Conservation (phyloP, 2,113 vertebrate genomes). For the Centropus bengalensis region DNA sequence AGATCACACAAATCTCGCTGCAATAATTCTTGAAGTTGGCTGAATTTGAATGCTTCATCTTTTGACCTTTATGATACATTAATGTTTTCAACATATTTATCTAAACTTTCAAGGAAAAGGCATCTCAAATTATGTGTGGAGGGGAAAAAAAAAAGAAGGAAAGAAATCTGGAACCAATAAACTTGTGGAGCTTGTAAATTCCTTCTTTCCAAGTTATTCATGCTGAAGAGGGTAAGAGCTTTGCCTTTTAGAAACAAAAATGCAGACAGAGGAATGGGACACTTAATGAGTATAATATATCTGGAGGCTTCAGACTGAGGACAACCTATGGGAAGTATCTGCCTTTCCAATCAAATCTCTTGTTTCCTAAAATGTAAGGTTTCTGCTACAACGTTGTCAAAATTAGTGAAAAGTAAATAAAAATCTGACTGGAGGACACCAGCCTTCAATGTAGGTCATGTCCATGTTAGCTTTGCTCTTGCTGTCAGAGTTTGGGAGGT, state of each 20-base stretch:
- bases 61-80: constrained; percentile 41
- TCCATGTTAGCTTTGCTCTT: neutral
- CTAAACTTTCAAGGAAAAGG: constrained; percentile 54
- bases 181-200: constrained; percentile 69
- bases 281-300: constrained; percentile 53
- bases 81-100: constrained; percentile 56
- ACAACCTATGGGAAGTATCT: neutral
- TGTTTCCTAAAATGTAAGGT: neutral
- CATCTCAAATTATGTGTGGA: constrained; percentile 44
- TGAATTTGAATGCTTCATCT: constrained; percentile 1
- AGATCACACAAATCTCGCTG: neutral
- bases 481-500: neutral
- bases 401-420: neutral
- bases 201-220: constrained; percentile 62
- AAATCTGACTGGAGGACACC: neutral
- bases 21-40: neutral
- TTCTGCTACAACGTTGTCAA: neutral
- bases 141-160: neutral
- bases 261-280: constrained; percentile 58
- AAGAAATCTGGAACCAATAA: constrained; percentile 71
- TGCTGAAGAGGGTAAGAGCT: constrained; percentile 44
- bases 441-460: neutral
- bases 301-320: constrained; percentile 21
- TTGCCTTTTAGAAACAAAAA: constrained; percentile 61
- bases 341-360: constrained; percentile 14